Percentiles rank a stretch among this genome's conserved stretches.
Conservation (phyloP, 2,888 invertebrate species). For the Ypsolopha scabrella region DNA sequence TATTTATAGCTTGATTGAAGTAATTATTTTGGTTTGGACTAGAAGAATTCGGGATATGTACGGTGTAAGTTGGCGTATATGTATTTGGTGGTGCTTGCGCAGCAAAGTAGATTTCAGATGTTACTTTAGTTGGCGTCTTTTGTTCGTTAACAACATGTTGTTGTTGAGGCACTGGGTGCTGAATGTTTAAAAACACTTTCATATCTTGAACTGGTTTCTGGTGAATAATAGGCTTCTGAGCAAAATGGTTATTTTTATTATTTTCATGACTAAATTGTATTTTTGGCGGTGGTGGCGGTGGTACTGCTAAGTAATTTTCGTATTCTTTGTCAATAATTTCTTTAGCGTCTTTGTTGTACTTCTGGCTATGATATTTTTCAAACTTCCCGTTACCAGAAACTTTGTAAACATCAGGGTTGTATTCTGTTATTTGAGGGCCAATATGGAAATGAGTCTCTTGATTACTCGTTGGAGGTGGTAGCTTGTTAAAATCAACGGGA, state of each 20-base stretch:
- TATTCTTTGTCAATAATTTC: constrained; percentile 58
- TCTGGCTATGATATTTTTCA: constrained; percentile 33
- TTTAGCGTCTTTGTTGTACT: constrained; percentile 36
- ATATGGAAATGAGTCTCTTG: constrained; percentile 59
- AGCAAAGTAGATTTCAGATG: constrained; percentile 63
- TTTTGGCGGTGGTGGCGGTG: constrained; percentile 59
- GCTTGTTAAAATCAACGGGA: constrained; percentile 32
- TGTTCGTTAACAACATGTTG: constrained; percentile 19
- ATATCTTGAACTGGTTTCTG: constrained; percentile 58
- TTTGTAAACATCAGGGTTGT: constrained; percentile 46
- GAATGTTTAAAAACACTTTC: constrained; percentile 57
- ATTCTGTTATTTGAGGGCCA: constrained; percentile 54
- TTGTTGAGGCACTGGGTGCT: constrained; percentile 45
- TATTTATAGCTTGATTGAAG: constrained; percentile 15
- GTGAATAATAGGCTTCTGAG: constrained; percentile 47
- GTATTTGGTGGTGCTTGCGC: constrained; percentile 47
- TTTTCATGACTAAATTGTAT: constrained; percentile 38
- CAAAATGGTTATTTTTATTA: constrained; percentile 43
- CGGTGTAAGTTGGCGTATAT: constrained; percentile 49
- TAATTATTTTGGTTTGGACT: constrained; percentile 23
- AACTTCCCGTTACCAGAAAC: constrained; percentile 35
- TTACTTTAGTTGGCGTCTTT: constrained; percentile 52
- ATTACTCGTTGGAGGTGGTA: constrained; percentile 58
- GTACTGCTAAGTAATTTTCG: constrained; percentile 58
- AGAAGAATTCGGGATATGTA: constrained; percentile 41